Evolutionary conservation across 1,140 invertebrate species (phyloP), one percentile per base, ranked within the genome.

Genomic region (Hyles euphorbiae): DNA sequence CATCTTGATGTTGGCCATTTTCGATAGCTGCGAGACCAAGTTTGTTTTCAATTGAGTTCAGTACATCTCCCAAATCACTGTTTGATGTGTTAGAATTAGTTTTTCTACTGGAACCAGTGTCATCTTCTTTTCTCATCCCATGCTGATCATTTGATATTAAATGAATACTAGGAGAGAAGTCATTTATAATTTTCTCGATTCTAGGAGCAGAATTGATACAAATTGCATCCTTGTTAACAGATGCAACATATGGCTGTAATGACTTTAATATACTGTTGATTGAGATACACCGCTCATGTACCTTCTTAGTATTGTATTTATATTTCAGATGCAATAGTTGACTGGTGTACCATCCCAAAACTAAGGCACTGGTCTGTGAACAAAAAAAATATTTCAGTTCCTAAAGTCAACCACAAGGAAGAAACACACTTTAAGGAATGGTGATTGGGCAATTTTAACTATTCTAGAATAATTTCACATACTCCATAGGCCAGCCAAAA

Each of bases 41-140:
- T 67, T 76, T 86, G 44, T 89, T 90, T 56, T 90, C 89, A 60
- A 89, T 89, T 3, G 85, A 87, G 59, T 88, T 89, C n/a, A 89
- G 55, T 32, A 89, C 87, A 50, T 86, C 75, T 36, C 81, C 74
- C 51, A 90, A 64, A 52, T 82, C 80, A 73, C 76, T 67, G 54
- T 76, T 70, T 45, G 79, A 71, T 34, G 58, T 60, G 54, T 72
- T 65, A 34, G 62, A 58, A 48, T 50, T 72, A 53, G 56, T 67
- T 9, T 52, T 71, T 46, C 65, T 69, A 48, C 11, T 53, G 58
- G 43, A 44, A 52, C 44, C 51, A 51, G 53, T 43, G 3, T 61
- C 53, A 55, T 60, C 68, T 49, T 66, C 56, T 33, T 72, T 22
- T 65, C 64, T 50, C 48, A 61, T 52, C 44, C 36, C 68, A 61